phyloP scores from a whole-genome alignment of 2,888 invertebrate species.

The Tubulanus polymorphus region DNA sequence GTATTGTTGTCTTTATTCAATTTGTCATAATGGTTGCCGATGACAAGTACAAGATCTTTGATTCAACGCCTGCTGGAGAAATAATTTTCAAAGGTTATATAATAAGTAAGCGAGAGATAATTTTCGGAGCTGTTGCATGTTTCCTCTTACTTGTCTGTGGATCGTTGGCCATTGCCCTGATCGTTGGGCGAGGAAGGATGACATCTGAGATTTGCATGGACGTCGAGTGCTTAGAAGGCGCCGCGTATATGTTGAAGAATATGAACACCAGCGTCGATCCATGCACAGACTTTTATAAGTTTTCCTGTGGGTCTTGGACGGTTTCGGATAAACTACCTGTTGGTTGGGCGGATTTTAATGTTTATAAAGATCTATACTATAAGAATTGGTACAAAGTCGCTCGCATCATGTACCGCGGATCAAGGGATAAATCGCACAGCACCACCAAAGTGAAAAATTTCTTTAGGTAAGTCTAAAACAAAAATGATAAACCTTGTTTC shows the following conservation, averaged over 20 bases:
- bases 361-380: no score
- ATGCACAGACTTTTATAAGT: conserved; percentile 57
- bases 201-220: neutral
- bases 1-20: no score
- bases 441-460: neutral
- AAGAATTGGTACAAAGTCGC: neutral
- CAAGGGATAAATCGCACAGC: neutral
- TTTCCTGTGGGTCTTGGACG: conserved; percentile 59
- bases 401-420: neutral
- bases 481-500: no score
- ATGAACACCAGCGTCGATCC: conserved; percentile 33
- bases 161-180: conserved; percentile 19
- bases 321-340: conserved; percentile 23
- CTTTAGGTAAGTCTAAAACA: no score
- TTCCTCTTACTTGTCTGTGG: conserved; percentile 27
- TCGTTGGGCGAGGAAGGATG: neutral
- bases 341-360: conserved; percentile 3
- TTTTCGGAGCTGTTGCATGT: conserved; percentile 22
- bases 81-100: conserved; percentile 1
- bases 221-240: conserved; percentile 6
- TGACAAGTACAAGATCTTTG: conserved; percentile 1
- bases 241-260: neutral
- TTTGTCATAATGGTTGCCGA: neutral
- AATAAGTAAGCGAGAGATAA: conserved; percentile 31
- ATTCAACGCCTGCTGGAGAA: neutral